Base-by-base conservation (phyloP, 2,888 invertebrate species). In the Troides oblongomaculatus region DNA sequence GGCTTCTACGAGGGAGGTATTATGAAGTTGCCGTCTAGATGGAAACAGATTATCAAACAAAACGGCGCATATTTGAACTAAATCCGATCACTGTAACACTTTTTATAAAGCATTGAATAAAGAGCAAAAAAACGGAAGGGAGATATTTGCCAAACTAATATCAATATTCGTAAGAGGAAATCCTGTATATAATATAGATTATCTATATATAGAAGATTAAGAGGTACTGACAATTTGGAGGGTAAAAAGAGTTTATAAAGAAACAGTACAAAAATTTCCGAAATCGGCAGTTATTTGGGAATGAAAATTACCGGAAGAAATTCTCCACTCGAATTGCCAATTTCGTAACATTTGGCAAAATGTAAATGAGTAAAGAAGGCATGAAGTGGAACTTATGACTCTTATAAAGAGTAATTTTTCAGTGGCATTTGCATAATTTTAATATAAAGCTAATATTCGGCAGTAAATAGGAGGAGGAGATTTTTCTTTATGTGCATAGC, bases 311-410 rank as follows among this genome's bases (percentile, higher is more conserved):
- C 56, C 60, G 61, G 64, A 69, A 64, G 69, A 53, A 64, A 64
- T 60, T 69, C 36, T 53, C 59, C 30, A 56, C 53, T 59, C 50
- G 63, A 53, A 68, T 63, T 63, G 59, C 68, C 62, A 68, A 68
- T 68, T 69, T 64, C 50, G 63, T 63, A 68, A 68, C 63, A 64
- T 68, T 68, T 68, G 53, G 68, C 59, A 53, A 64, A 63, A 68
- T 68, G 50, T 63, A 63, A 68, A 68, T 68, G 68, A 62, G 68
- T 64, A 64, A 68, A 64, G 63, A 68, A 63, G 59, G 50, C 63
- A 59, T 68, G 60, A 68, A 68, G 43, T 68, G 63, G 36, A 68
- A 68, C 68, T 63, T 68, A 68, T 62, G 68, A 68, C 63, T 59
- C 46, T 68, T 68, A 64, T 59, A 62, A 69, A 64, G 63, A 59